phyloP scores from a whole-genome alignment of 2,888 invertebrate genomes.

The Melangyna quadrimaculata region DNA sequence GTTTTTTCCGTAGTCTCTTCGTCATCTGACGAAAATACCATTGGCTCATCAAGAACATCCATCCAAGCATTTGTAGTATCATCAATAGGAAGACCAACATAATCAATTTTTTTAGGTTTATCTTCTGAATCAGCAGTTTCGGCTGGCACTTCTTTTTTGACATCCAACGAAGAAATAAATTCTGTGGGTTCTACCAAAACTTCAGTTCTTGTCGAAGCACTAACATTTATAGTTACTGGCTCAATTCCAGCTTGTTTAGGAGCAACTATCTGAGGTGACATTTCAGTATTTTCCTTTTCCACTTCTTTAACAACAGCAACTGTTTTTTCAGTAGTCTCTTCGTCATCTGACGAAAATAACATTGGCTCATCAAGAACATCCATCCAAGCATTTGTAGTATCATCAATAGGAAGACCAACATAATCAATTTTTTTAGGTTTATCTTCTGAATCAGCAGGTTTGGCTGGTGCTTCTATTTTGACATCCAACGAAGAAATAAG shows the following conservation, averaged over 20 bases:
- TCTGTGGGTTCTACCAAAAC: no score
- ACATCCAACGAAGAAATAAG: not conserved
- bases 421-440: constrained; percentile 53
- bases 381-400: constrained; percentile 76
- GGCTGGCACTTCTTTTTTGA: not conserved
- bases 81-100: constrained; percentile 74
- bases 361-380: constrained; percentile 77
- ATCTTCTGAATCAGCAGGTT: not conserved
- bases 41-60: constrained; percentile 73
- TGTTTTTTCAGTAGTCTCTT: constrained; percentile 39
- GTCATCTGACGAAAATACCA: constrained; percentile 71
- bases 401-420: constrained; percentile 75
- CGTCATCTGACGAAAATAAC: constrained; percentile 77
- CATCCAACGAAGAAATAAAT: not conserved
- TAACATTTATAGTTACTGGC: no score
- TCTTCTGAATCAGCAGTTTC: not conserved
- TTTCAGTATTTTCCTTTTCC: no score
- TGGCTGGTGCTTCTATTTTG: not conserved
- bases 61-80: constrained; percentile 75
- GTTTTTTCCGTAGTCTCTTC: constrained; percentile 23
- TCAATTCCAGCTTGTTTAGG: no score
- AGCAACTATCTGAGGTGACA: no score
- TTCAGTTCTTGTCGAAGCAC: no score
- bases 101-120: constrained; percentile 45
- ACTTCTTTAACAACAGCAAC: no score